These are phyloP conservation scores for Netta rufina DNA, from an alignment of 2,797 vertebrate species.

Conservation along the genomic window DNA sequence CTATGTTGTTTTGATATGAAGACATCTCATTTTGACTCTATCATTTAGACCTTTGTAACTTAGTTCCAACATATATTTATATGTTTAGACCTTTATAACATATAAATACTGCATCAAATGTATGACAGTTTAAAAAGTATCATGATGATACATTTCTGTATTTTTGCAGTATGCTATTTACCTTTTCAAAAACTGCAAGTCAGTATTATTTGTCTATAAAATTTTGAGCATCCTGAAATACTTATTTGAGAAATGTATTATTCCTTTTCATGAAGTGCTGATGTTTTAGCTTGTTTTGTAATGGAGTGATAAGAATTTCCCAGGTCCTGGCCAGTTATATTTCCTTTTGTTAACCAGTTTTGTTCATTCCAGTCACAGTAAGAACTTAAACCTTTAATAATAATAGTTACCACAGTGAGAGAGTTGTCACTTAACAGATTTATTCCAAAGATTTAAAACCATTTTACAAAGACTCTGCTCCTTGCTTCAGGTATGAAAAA, in stretches of 20 bases:
- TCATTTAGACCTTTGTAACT: slow-evolving; percentile 51
- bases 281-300: background rate
- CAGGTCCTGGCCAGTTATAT: background rate
- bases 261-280: background rate
- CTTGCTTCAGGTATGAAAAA: background rate
- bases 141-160: background rate
- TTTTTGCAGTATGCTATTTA: background rate
- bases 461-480: slow-evolving; percentile 4
- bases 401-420: background rate
- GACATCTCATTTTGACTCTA: slow-evolving; percentile 52
- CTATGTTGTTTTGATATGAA: slow-evolving; percentile 50
- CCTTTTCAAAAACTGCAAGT: background rate
- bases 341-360: background rate
- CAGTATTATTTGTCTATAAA: background rate
- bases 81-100: background rate
- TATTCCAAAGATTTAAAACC: background rate
- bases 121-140: background rate
- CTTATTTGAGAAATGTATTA: background rate
- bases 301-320: background rate
- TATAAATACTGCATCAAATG: background rate
- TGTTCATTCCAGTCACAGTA: background rate
- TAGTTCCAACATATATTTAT: slow-evolving; percentile 11
- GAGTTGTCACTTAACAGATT: slow-evolving; percentile 2
- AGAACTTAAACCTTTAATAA: background rate
- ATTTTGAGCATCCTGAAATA: background rate